phyloP scores from a whole-genome alignment of 2,888 invertebrate species.

The Eurytoma adleriae region DNA sequence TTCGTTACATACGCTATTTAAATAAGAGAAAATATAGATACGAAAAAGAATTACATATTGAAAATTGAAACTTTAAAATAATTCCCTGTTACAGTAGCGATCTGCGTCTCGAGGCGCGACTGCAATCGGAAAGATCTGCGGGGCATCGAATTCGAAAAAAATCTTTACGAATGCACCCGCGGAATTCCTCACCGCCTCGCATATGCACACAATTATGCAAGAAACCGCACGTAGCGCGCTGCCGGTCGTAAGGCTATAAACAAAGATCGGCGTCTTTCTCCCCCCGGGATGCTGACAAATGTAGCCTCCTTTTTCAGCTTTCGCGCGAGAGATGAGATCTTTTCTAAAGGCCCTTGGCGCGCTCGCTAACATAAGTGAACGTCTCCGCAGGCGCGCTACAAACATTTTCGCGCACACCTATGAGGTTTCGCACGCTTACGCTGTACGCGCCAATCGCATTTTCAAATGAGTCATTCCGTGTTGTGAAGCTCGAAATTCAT shows the following conservation, averaged over 20 bases:
- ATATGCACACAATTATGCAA: conserved; percentile 11
- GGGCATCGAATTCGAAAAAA: conserved; percentile 20
- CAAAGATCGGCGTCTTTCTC: conserved; percentile 22
- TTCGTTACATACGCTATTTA: too few relatives aligned
- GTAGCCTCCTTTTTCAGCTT: conserved; percentile 19
- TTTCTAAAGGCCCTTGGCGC: conserved; percentile 2
- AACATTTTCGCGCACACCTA: conserved; percentile 1
- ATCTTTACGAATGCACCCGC: background rate
- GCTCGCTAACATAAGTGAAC: conserved; percentile 15
- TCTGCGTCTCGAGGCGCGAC: background rate
- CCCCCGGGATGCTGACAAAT: background rate
- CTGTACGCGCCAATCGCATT: too few relatives aligned
- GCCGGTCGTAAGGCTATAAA: conserved; percentile 16
- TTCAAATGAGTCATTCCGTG: background rate
- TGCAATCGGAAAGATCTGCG: background rate
- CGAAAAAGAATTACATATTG: too few relatives aligned
- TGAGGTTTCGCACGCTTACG: background rate
- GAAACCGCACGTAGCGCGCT: background rate
- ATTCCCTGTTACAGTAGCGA: too few relatives aligned
- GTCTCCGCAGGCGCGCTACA: background rate
- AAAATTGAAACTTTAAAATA: too few relatives aligned
- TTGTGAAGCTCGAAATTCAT: background rate
- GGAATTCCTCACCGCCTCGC: background rate
- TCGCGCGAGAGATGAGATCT: conserved; percentile 29
- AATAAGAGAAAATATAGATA: too few relatives aligned